These are phyloP conservation scores for Crotalus horridus DNA, from an alignment of 2,113 vertebrate genomes.

Conservation along the genomic window DNA sequence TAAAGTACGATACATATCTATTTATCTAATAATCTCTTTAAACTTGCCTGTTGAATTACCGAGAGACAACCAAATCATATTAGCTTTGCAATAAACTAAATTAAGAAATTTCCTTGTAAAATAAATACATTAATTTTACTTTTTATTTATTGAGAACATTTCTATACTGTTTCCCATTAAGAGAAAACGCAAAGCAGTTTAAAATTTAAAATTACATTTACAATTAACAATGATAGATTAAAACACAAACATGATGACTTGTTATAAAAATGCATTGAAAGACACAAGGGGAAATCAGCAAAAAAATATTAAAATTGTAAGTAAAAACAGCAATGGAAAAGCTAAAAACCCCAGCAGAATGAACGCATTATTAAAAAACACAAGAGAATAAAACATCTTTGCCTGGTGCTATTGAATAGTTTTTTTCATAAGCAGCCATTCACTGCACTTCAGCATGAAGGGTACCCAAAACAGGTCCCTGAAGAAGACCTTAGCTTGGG, in stretches of 20 bases:
- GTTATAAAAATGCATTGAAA: not conserved
- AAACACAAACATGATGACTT: not conserved
- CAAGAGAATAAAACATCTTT: not conserved
- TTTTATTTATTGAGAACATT: not conserved
- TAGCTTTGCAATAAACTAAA: accelerated
- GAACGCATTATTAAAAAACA: not conserved
- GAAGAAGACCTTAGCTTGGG: not conserved
- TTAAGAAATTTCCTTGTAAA: not conserved
- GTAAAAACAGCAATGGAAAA: not conserved
- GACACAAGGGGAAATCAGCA: not conserved
- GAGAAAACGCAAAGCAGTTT: not conserved
- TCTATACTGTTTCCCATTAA: not conserved
- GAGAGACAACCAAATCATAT: not conserved
- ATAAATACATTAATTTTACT: not conserved
- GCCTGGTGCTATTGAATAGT: not conserved
- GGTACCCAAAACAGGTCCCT: not conserved
- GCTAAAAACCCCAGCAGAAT: not conserved
- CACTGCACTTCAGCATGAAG: not conserved
- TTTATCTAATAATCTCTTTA: not conserved
- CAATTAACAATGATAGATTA: not conserved
- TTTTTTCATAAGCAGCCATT: not conserved
- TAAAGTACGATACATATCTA: not conserved
- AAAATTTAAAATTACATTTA: not conserved
- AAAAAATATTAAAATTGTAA: not conserved
- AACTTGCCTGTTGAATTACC: not conserved